Base-by-base conservation (phyloP, 2,888 invertebrate genomes). In the Synergus laeviventris region DNA sequence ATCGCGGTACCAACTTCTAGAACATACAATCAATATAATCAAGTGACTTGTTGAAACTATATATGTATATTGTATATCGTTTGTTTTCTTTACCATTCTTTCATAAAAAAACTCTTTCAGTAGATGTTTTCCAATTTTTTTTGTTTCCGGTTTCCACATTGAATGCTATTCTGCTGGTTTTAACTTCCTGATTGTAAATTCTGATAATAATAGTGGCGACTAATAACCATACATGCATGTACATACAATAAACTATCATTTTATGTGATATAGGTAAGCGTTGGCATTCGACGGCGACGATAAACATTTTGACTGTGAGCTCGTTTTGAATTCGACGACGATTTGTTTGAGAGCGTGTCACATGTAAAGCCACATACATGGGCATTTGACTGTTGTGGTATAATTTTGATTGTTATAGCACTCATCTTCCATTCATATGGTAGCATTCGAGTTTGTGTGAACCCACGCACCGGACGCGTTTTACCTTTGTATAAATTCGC, bases 181-280 rank as follows among this genome's bases (percentile, higher is more conserved):
- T 5, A 31, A 5, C 31, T 31, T 31, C 7, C 5, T 5, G 31
- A 31, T 31, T 31, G 31, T 31, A 31, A 31, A 31, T 31, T 7
- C 1, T 49, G n/a, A 49, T 49, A 49, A 49, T n/a, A 49, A n/a
- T 49, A n/a, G n/a, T n/a, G n/a, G n/a, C n/a, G 49, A 49, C 16
- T 45, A 16, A n/a, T 16, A 39, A 49, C 8, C n/a, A 49, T n/a
- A n/a, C n/a, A 49, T 49, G 8, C 16, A 49, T 49, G n/a, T 12
- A 12, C 39, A 64, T 12, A 12, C 39, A 64, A 18, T 64, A 14
- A 64, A 75, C 74, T 77, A 73, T 21, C 75, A 74, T 78, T 81
- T 81, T 78, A 76, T 78, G 75, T 76, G 77, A 75, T 79, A 81
- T 79, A 81, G 75, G 76, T 77, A 77, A 77, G 74, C 78, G 78